Evolutionary conservation across 2,888 invertebrate genomes (phyloP).

Genomic region (Hermodice carunculata): DNA sequence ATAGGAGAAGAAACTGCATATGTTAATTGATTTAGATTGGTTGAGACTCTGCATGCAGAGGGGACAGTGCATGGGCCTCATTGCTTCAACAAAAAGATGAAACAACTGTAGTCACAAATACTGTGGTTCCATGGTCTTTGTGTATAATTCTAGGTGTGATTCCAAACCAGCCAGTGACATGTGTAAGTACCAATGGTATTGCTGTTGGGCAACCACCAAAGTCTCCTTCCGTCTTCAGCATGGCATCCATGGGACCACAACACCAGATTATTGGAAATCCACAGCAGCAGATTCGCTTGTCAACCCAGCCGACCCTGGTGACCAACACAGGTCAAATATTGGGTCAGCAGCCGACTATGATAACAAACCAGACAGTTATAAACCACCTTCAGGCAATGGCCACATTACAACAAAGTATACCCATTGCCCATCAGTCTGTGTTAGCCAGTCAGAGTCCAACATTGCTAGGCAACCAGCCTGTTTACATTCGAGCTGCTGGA

Average conservation of each 20-base stretch:
- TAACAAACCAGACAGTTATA: conserved; percentile 58
- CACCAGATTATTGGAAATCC: no score
- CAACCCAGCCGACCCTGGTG: conserved; percentile 12
- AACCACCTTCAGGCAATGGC: conserved; percentile 58
- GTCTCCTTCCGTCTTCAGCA: background rate
- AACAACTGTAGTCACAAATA: no score
- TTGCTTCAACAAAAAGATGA: no score
- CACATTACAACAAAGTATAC: conserved; percentile 51
- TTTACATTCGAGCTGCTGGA: conserved; percentile 58
- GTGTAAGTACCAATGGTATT: background rate
- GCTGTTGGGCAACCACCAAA: background rate
- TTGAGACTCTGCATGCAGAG: no score
- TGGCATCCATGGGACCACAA: no score
- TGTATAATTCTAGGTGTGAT: background rate
- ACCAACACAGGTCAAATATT: conserved; percentile 29
- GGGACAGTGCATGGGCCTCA: no score
- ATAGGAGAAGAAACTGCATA: no score
- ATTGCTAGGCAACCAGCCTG: conserved; percentile 56
- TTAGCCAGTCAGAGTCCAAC: conserved; percentile 49
- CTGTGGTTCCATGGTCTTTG: no score
- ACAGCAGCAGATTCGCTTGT: background rate
- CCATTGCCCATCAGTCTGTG: conserved; percentile 52
- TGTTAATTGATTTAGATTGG: no score
- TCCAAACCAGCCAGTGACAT: conserved; percentile 1
- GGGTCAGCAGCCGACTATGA: conserved; percentile 38